A percentile compares a stretch with the other conserved stretches of the same genome.
phyloP scores from a whole-genome alignment of 2,888 invertebrate species.

The Melitaea athalia region DNA sequence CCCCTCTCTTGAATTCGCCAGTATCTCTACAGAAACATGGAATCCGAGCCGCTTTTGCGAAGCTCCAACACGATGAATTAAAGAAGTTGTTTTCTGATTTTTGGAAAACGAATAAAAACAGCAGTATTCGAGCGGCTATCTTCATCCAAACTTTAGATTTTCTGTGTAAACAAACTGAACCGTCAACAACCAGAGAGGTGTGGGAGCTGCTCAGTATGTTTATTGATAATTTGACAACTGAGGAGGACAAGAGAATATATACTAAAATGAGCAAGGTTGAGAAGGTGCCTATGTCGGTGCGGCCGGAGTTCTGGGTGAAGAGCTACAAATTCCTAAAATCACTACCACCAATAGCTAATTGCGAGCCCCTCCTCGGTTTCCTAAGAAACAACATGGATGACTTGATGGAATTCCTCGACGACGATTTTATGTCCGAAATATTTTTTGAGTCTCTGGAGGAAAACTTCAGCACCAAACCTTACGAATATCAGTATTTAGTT shows the following conservation, averaged over 20 bases:
- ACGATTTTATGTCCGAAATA: slow-evolving; percentile 50
- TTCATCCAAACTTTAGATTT: slow-evolving; percentile 56
- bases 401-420: slow-evolving; percentile 53
- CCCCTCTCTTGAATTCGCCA: slow-evolving; percentile 51
- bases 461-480: slow-evolving; percentile 41
- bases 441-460: slow-evolving; percentile 51
- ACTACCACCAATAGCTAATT: slow-evolving; percentile 43
- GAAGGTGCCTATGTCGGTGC: slow-evolving; percentile 51
- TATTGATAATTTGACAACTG: slow-evolving; percentile 55
- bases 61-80: slow-evolving; percentile 51
- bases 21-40: slow-evolving; percentile 69
- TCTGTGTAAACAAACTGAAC: slow-evolving; percentile 53
- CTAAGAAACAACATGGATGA: slow-evolving; percentile 45
- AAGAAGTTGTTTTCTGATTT: slow-evolving; percentile 50
- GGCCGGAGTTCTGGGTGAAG: slow-evolving; percentile 53
- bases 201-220: slow-evolving; percentile 57
- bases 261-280: slow-evolving; percentile 46
- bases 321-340: slow-evolving; percentile 55
- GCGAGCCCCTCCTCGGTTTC: slow-evolving; percentile 35
- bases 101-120: slow-evolving; percentile 61
- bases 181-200: slow-evolving; percentile 43
- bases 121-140: slow-evolving; percentile 56
- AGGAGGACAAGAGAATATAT: slow-evolving; percentile 61
- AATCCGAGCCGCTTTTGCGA: slow-evolving; percentile 55
- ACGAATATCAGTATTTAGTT: slow-evolving; percentile 39